Percentiles rank a stretch among this genome's conserved stretches.
Evolutionary conservation across 2,888 invertebrate species (phyloP).

Genomic region (Hesperia comma): DNA sequence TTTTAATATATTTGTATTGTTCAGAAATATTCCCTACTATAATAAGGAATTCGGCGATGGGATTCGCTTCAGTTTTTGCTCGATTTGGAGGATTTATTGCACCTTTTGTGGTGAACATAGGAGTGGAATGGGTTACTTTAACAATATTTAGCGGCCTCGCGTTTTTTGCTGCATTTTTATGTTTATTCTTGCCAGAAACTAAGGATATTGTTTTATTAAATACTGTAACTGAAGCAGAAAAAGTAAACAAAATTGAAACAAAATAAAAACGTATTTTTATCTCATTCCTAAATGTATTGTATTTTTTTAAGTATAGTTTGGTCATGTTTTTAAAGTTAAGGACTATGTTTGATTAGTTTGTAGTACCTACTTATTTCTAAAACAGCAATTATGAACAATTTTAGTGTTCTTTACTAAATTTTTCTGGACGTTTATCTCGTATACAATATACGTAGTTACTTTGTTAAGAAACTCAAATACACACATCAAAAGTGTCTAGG

Average conservation of each 20-base stretch:
- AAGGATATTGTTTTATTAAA: slow-evolving; percentile 68
- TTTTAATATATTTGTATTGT: slow-evolving; percentile 87
- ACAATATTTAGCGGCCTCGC: slow-evolving; percentile 66
- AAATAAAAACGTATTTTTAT: slow-evolving; percentile 1
- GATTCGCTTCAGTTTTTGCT: slow-evolving; percentile 87
- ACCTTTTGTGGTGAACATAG: slow-evolving; percentile 86
- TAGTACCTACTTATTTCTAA: no score
- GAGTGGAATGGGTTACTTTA: slow-evolving; percentile 69
- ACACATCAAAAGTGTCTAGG: no score
- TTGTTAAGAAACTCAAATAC: no score
- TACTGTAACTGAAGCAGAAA: slow-evolving; percentile 68
- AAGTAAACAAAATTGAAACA: slow-evolving; percentile 15
- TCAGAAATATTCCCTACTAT: slow-evolving; percentile 92
- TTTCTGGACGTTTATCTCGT: no score
- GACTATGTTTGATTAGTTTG: no score
- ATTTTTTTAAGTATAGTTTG: no score
- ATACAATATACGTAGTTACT: no score
- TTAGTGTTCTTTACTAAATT: no score
- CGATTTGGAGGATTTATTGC: slow-evolving; percentile 87
- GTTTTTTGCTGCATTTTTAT: slow-evolving; percentile 63
- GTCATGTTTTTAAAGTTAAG: no score
- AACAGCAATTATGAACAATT: no score
- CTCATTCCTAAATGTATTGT: no score
- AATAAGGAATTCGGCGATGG: slow-evolving; percentile 90
- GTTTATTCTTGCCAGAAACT: slow-evolving; percentile 71